These are phyloP conservation scores for Solen grandis DNA, from an alignment of 1,140 invertebrate genomes.

Conservation along the genomic window DNA sequence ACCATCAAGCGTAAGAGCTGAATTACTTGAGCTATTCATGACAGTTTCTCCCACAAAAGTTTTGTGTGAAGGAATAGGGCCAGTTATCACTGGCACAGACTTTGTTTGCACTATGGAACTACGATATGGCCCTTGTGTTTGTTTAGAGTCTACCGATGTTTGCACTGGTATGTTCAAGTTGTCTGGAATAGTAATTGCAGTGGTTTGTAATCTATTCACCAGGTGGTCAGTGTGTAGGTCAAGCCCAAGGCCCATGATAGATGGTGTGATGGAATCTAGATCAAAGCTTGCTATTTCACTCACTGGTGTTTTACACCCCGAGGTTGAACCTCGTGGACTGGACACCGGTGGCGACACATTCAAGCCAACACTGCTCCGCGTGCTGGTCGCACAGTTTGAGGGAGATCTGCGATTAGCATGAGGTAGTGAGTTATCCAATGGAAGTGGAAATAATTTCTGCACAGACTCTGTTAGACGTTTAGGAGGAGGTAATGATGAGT, in stretches of 20 bases:
- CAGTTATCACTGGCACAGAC: constrained; percentile 44
- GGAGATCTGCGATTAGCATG: constrained; percentile 52
- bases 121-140: background rate
- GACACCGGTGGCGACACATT: background rate
- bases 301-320: background rate
- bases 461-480: constrained; percentile 53
- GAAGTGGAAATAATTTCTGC: constrained; percentile 48
- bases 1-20: background rate
- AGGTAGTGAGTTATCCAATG: constrained; percentile 51
- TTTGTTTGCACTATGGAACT: background rate
- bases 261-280: constrained; percentile 47
- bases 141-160: background rate
- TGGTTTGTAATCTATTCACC: too few species aligned
- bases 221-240: background rate
- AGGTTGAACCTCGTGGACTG: background rate
- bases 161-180: background rate
- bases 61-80: constrained; percentile 44
- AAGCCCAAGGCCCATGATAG: constrained; percentile 24
- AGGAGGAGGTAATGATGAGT: constrained; percentile 51
- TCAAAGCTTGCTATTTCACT: background rate
- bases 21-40: background rate
- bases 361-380: background rate
- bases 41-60: constrained; percentile 9
- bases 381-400: constrained; percentile 27
- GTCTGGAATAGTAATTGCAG: too few species aligned